Evolutionary conservation across 1,140 invertebrate genomes (phyloP), one percentile per base, ranked within the genome.

Genomic region (Trinorchestia longiramus): DNA sequence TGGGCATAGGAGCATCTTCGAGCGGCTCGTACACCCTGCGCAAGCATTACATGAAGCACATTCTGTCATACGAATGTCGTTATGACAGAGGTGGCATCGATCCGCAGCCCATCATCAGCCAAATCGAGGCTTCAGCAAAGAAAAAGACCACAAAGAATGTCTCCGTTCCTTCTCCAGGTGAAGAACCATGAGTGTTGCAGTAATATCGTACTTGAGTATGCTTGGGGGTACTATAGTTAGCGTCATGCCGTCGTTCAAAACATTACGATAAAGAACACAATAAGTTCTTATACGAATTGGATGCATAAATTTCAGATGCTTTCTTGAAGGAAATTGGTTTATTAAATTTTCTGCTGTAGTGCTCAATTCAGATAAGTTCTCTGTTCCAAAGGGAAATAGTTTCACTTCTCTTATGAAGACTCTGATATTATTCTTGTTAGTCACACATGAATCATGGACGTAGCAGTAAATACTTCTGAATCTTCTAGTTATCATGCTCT

Each of bases 31-130:
- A 99, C 97, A 99, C 99, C 43, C 97, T 99, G 91, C 98, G 99
- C 62, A 99, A 99, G 97, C 99, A 99, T 97, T 99, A 99, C 97
- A 99, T 99, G 96, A 99, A 99, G 97, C 99, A 99, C 97, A 97
- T 99, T 97, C 97, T 99, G 97, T 98, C 99, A 19, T 99, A 98
- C 97, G 99, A 99, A 97, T 99, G 99, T 97, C 99, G 99, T 97
- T 99, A 99, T 97, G 99, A 99, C 97, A 98, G 99, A 96, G 99
- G 99, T 88, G 99, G 99, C 43, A 98, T 99, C 97, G 99, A 99
- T 98, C 99, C 99, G 17, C 98, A 98, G 97, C 99, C 99, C 53
- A 99, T 99, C 88, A 99, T 99, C 96, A 99, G 99, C 97, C 99
- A 99, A 97, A 98, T 99, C 17, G 99, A 99, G 97, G 98, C 98